Base-by-base conservation (phyloP, 2,888 invertebrate species). In the Drosophila aldrichi region DNA sequence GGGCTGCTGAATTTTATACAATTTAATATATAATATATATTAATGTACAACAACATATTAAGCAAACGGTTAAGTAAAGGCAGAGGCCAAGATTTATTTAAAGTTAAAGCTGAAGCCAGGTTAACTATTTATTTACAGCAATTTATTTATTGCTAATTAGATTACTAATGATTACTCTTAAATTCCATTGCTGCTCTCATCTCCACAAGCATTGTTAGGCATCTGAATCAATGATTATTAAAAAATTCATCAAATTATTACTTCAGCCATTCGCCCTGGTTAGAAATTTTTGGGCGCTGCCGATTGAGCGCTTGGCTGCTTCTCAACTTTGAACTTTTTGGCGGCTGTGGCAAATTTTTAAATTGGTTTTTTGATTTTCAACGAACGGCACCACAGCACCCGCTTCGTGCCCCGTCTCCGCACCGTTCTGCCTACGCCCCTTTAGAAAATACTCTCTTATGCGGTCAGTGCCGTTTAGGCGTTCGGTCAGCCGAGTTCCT, bases 391-490 rank as follows among this genome's bases (percentile, higher is more conserved):
- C 20, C n/a, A 2, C n/a, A 14, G 12, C 36, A 16, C n/a, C 32
- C n/a, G n/a, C n/a, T n/a, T n/a, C n/a, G n/a, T n/a, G 2, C 46
- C 16, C 40, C 51, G 38, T 1, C 34, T 16, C n/a, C 32, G 2
- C 46, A 14, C 43, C 46, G 43, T 38, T 3, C 0, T 22, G 7
- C 29, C 7, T 43, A 32, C 14, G 18, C 20, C 38, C 29, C 51
- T 29, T 44, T 46, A 58, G 14, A n/a, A 22, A 70, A 44, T 66
- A 55, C 65, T 62, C 76, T 85, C 80, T 76, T 74, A 64, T 87
- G 83, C 81, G 83, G 83, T 87, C 83, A 84, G 78, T 82, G 80
- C 70, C 83, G 83, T 87, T 84, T 84, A 87, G 82, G 85, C 78
- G 69, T 43, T 84, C 69, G 85, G 88, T 84, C 81, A 78, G 83